Base-by-base conservation (phyloP, 2,797 vertebrate species). In the Rhynchonycteris naso region DNA sequence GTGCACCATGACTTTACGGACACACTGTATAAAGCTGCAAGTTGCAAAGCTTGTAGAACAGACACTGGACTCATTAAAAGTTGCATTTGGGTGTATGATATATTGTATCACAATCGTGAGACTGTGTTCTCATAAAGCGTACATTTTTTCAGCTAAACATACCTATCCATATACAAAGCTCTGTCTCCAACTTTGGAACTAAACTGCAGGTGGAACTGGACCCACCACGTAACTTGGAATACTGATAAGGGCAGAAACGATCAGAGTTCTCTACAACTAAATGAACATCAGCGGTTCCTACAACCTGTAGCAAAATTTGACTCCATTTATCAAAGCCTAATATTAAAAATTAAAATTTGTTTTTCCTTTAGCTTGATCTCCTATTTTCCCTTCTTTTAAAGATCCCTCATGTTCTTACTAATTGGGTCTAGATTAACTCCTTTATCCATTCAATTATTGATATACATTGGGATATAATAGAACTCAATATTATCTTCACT, bases 351-450 rank as follows among this genome's bases (percentile, higher is more conserved):
- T 38, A 88, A 93, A 79, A 89, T 69, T 54, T 71, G 50, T 63
- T 91, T 96, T 83, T 78, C 54, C 69, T 94, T 74, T 33, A 78
- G 47, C 59, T 92, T 92, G 15, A 81, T 82, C 16, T 66, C 81
- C 68, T 63, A 81, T 66, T 85, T 79, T 50, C 79, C 22, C 8
- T 71, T 86, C 16, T 84, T 79, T 85, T 33, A 30, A 84, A 88
- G 14, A 43, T 63, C 21, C 18, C 16, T 72, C 3, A 52, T 21
- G 19, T 86, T 19, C 18, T 63, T 87, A 79, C 72, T 90, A 71
- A 74, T 19, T 52, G 30, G 28, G 12, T 86, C 63, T 78, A 78
- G 33, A 68, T 50, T 87, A 33, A 58, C 65, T 86, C 59, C 2
- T 90, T 66, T 83, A 54, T 43, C 13, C 16, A 65, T 58, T 87